These are phyloP conservation scores for Himalopsyche kuldschensis DNA, from an alignment of 2,888 invertebrate genomes.

Conservation along the genomic window DNA sequence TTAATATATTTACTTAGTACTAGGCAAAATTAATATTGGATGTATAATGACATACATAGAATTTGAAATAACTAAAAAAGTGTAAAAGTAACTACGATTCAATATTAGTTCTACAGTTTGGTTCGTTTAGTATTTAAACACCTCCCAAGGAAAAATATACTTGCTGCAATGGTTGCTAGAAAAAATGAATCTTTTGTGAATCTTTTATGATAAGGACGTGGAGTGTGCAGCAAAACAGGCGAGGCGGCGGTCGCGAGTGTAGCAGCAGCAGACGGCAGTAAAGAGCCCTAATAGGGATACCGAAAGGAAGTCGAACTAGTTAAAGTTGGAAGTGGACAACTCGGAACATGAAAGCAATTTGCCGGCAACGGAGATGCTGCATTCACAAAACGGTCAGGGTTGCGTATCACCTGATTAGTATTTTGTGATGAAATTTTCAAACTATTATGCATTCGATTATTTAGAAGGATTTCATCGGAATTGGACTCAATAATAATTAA, in stretches of 20 bases:
- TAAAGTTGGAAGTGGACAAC: conserved; percentile 29
- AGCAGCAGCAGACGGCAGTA: conserved; percentile 23
- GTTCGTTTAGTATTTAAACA: too few species aligned
- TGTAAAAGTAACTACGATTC: too few species aligned
- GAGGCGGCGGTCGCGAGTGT: neutral
- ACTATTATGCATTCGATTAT: too few species aligned
- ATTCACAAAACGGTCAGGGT: neutral
- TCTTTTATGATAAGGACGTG: neutral
- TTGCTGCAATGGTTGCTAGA: neutral
- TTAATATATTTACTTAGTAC: too few species aligned
- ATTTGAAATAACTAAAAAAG: too few species aligned
- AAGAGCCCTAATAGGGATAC: conserved; percentile 28
- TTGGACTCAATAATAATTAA: too few species aligned
- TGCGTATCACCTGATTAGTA: neutral
- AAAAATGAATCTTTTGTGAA: neutral
- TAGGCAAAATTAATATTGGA: too few species aligned
- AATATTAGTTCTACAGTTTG: too few species aligned
- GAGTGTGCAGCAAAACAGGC: neutral
- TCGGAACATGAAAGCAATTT: conserved; percentile 23
- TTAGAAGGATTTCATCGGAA: too few species aligned
- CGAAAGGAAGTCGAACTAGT: conserved; percentile 31
- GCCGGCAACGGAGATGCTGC: conserved; percentile 3
- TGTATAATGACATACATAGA: too few species aligned
- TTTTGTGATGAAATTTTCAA: too few species aligned
- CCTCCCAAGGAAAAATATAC: too few species aligned